These are phyloP conservation scores for Ophraella communa DNA, from an alignment of 2,888 invertebrate genomes.

Conservation along the genomic window DNA sequence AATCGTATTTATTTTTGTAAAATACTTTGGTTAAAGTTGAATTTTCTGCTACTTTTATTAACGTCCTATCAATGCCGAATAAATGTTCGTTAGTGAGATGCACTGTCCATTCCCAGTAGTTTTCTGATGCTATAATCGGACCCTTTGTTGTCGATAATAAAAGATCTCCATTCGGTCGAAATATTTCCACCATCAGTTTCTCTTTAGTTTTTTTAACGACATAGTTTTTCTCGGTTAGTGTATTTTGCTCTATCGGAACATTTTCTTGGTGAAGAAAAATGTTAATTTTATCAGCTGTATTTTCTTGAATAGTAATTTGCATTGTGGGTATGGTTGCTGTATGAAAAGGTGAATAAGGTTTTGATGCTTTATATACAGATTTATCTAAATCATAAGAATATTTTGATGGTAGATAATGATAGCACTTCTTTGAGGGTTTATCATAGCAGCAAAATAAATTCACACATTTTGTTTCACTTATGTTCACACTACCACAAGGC, in stretches of 20 bases:
- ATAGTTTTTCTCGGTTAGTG: conserved; percentile 38
- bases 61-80: conserved; percentile 65
- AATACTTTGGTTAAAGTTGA: conserved; percentile 55
- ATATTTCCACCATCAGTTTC: conserved; percentile 47
- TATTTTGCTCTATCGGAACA: conserved; percentile 6
- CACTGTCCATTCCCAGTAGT: conserved; percentile 69
- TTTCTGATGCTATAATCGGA: conserved; percentile 66
- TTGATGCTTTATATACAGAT: conserved; percentile 23
- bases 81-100: conserved; percentile 63
- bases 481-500: conserved; percentile 50
- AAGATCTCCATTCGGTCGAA: conserved; percentile 45
- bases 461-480: conserved; percentile 45
- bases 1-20: conserved; percentile 61
- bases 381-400: conserved; percentile 47
- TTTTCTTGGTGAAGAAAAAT: conserved; percentile 40
- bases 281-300: conserved; percentile 39
- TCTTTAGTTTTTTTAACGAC: conserved; percentile 25
- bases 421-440: conserved; percentile 46
- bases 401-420: conserved; percentile 54
- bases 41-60: conserved; percentile 54
- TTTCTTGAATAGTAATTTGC: conserved; percentile 42
- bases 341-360: conserved; percentile 43
- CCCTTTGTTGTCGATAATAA: conserved; percentile 65
- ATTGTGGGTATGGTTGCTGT: conserved; percentile 35
- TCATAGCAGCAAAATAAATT: conserved; percentile 52